Percentiles rank a stretch among this genome's conserved stretches.
phyloP scores from a whole-genome alignment of 2,888 invertebrate species.

The Strigamia crassipes region DNA sequence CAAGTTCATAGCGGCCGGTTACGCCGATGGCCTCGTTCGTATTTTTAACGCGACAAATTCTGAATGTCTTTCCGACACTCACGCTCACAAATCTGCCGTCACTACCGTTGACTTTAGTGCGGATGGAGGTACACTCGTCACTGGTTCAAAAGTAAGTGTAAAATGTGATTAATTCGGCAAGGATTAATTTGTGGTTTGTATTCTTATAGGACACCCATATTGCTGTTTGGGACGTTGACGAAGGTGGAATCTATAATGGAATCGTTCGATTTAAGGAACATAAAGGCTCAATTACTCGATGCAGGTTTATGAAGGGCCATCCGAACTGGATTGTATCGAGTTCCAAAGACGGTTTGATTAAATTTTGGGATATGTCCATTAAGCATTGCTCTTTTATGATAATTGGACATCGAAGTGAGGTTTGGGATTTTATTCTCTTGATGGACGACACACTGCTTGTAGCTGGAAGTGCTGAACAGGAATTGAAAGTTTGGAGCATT shows the following conservation, averaged over 20 bases:
- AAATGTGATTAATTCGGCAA: not conserved
- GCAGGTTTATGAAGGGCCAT: slow-evolving; percentile 59
- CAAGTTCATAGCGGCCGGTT: slow-evolving; percentile 85
- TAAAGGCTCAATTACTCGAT: slow-evolving; percentile 86
- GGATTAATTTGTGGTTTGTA: not conserved
- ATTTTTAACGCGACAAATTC: slow-evolving; percentile 77
- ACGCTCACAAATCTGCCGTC: slow-evolving; percentile 83
- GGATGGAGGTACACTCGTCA: slow-evolving; percentile 81
- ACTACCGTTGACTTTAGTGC: slow-evolving; percentile 81
- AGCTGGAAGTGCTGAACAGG: slow-evolving; percentile 84
- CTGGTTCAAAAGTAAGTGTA: slow-evolving; percentile 76
- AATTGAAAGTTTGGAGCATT: slow-evolving; percentile 83
- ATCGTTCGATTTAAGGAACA: slow-evolving; percentile 90
- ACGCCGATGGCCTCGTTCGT: slow-evolving; percentile 84
- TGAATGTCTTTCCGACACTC: slow-evolving; percentile 70
- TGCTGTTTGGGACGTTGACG: slow-evolving; percentile 92
- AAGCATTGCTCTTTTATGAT: slow-evolving; percentile 95
- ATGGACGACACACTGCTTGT: slow-evolving; percentile 80
- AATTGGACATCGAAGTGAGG: slow-evolving; percentile 69
- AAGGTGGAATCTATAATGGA: slow-evolving; percentile 85
- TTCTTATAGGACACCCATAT: slow-evolving; percentile 78
- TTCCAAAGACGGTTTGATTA: slow-evolving; percentile 92
- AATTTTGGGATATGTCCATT: slow-evolving; percentile 96
- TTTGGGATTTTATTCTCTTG: slow-evolving; percentile 81
- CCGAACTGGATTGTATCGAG: slow-evolving; percentile 72